Percentiles rank a stretch among this genome's conserved stretches.
These are phyloP conservation scores for Corythaixoides concolor DNA, from an alignment of 2,113 vertebrate species.

Conservation along the genomic window DNA sequence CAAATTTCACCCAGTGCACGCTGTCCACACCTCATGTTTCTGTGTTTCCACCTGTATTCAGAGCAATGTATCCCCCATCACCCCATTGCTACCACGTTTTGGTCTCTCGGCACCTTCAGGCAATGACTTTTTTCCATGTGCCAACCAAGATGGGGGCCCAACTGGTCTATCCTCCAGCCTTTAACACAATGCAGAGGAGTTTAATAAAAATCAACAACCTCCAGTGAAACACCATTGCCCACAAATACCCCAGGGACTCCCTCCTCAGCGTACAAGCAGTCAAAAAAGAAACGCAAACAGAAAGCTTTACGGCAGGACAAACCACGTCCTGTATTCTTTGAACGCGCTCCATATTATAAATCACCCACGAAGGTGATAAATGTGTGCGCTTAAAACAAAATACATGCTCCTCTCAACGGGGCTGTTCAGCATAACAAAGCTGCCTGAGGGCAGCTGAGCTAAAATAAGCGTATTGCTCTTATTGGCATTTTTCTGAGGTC, in stretches of 20 bases:
- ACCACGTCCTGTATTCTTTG: neutral
- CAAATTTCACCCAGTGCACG: neutral
- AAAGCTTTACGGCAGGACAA: neutral
- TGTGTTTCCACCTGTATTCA: neutral
- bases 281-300: neutral
- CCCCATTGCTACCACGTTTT: neutral
- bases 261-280: fast-evolving
- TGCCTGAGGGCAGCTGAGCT: neutral
- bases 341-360: neutral
- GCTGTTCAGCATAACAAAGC: neutral
- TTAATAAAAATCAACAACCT: neutral
- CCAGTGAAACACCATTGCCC: neutral
- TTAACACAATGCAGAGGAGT: neutral
- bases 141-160: neutral
- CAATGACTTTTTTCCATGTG: neutral
- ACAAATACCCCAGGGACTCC: neutral
- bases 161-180: neutral
- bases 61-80: neutral
- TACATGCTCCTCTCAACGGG: neutral
- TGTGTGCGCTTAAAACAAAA: neutral
- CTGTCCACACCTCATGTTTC: neutral
- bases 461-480: neutral
- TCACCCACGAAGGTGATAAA: slow-evolving; percentile 31
- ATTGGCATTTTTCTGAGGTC: neutral
- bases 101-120: neutral